Evolutionary conservation across 2,888 invertebrate genomes (phyloP), one percentile per base, ranked within the genome.

Genomic region (Drosophila flavopinicola): DNA sequence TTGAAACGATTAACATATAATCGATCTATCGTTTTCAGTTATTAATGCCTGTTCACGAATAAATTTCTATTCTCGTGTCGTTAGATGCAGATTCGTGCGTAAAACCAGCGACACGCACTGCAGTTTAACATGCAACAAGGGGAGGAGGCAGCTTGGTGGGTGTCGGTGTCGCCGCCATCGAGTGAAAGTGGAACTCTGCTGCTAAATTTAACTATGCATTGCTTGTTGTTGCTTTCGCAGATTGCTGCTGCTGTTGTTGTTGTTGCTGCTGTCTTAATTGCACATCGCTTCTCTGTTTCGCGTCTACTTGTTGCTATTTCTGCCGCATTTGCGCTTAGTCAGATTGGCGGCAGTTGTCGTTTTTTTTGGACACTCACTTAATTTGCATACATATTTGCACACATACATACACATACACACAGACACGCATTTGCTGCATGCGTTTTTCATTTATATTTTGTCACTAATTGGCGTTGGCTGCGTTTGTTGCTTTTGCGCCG

Each of bases 151-250:
- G 65, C 24, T 48, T 60, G 69, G 63, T 59, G 64, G 72, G 65
- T 59, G 68, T 59, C 56, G 76, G 61, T 61, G 66, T 68, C 45
- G 65, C 59, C 60, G 58, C 23, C 56, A 11, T 44, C 44, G 71
- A 88, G 87, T 88, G 87, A 88, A 88, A 88, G 87, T 88, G 87
- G 87, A 87, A 88, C 87, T 88, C 84, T 75, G 82, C 64, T 85
- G 85, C 88, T 88, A 88, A 88, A 87, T 84, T 88, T 88, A 88
- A 88, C 74, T 68, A 68, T 76, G 75, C 70, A 68, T 66, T 56
- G 52, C 48, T 52, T 47, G 49, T 29, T 52, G 59, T 64, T 66
- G 63, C 32, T n/a, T n/a, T n/a, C n/a, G n/a, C n/a, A n/a, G n/a
- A n/a, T n/a, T 42, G 47, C 13, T 53, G 48, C 13, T 37, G 63